Conservation (phyloP, 2,888 invertebrate genomes). For the Epistrophella euchroma region DNA sequence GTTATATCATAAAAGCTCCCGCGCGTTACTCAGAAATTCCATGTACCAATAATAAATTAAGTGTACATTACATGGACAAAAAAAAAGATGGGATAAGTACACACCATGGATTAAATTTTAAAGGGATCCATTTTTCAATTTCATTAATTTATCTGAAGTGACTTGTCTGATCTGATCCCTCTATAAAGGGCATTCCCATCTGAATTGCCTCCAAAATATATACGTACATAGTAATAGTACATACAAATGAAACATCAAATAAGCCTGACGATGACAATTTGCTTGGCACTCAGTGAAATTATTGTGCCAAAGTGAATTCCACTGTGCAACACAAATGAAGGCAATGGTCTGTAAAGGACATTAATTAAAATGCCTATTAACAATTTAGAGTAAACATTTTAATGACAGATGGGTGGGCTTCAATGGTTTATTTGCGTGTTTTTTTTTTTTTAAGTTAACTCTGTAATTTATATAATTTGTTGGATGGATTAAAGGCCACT, state of each 20-base stretch:
- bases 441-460: background rate
- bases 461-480: background rate
- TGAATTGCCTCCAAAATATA: background rate
- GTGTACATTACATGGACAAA: background rate
- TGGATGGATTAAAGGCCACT: too few species aligned
- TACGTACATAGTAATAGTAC: too few species aligned
- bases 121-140: conserved; percentile 34
- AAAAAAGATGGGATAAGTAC: background rate
- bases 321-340: background rate
- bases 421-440: background rate
- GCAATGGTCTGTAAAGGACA: conserved; percentile 63
- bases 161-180: conserved; percentile 15
- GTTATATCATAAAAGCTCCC: background rate
- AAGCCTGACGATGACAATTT: conserved; percentile 41
- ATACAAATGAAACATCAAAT: background rate
- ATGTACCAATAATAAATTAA: conserved; percentile 18
- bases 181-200: conserved; percentile 5
- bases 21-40: background rate
- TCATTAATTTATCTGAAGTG: conserved; percentile 56
- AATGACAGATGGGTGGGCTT: background rate
- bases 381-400: conserved; percentile 22
- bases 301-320: conserved; percentile 15
- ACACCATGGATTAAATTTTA: background rate
- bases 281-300: conserved; percentile 3
- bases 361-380: conserved; percentile 62